These are phyloP conservation scores for Gerris lacustris DNA, from an alignment of 2,888 invertebrate genomes.

Conservation along the genomic window DNA sequence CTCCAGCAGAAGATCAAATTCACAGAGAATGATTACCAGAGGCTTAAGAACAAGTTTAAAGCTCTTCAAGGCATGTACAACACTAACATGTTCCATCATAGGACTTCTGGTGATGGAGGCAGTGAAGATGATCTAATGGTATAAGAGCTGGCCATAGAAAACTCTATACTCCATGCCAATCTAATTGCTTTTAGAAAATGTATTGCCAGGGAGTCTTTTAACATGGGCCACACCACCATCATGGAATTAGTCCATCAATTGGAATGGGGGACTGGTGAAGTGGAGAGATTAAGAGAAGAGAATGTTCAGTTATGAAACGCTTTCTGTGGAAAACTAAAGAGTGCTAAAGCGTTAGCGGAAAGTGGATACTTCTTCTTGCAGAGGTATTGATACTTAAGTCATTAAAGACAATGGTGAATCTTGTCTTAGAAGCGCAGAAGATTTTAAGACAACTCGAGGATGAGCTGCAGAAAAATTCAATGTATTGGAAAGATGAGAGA, in stretches of 20 bases:
- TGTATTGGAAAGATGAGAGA: constrained; percentile 59
- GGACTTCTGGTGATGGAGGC: too few species aligned
- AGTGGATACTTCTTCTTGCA: constrained; percentile 43
- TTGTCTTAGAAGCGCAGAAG: constrained; percentile 88
- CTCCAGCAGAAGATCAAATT: constrained; percentile 61
- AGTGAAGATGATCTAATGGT: too few species aligned
- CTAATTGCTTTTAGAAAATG: constrained; percentile 57
- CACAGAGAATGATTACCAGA: constrained; percentile 56
- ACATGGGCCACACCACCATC: constrained; percentile 23
- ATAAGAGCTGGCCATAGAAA: constrained; percentile 76
- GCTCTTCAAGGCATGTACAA: constrained; percentile 23
- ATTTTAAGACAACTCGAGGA: constrained; percentile 84
- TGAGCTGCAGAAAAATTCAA: constrained; percentile 71
- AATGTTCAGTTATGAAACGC: constrained; percentile 72
- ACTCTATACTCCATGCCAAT: constrained; percentile 67
- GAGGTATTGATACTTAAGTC: constrained; percentile 48
- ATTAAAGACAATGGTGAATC: constrained; percentile 77
- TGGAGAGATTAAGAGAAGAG: constrained; percentile 46
- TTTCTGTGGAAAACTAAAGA: constrained; percentile 45
- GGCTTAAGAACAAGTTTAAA: constrained; percentile 57
- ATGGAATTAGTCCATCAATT: constrained; percentile 49
- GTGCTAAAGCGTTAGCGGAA: constrained; percentile 48
- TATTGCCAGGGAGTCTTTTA: constrained; percentile 44
- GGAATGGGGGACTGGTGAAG: constrained; percentile 66
- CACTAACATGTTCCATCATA: too few species aligned